A percentile compares a stretch with the other conserved stretches of the same genome.
phyloP scores from a whole-genome alignment of 2,797 vertebrate genomes.

The Mionectes olivaceus region DNA sequence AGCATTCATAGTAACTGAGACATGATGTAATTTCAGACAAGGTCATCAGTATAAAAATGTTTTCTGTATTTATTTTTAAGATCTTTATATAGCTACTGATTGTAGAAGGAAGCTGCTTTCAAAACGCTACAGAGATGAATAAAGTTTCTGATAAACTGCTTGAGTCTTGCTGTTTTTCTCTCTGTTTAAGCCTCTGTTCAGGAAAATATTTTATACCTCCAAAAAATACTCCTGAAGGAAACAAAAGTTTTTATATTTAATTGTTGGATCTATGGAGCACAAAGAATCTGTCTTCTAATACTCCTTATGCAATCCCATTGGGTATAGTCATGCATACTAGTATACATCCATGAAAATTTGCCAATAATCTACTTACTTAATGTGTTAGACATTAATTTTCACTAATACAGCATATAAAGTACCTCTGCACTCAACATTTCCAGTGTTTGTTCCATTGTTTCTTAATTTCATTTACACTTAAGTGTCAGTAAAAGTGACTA shows the following conservation, averaged over 20 bases:
- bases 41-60: neutral
- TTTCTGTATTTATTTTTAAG: slow-evolving; percentile 1
- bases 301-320: neutral
- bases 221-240: neutral
- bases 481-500: neutral
- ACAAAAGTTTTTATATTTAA: neutral
- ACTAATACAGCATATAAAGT: neutral
- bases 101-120: neutral
- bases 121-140: neutral
- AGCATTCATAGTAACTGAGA: neutral
- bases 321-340: neutral
- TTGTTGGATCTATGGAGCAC: neutral
- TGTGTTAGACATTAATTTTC: neutral
- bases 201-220: neutral
- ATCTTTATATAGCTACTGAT: neutral
- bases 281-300: neutral
- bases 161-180: neutral
- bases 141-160: neutral
- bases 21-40: slow-evolving; percentile 33
- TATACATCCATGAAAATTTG: neutral
- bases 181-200: neutral
- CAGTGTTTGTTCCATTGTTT: neutral
- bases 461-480: neutral
- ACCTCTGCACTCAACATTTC: neutral
- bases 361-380: neutral